Evolutionary conservation across 2,113 vertebrate species (phyloP), one percentile per base, ranked within the genome.

Genomic region (Daubentonia madagascariensis): DNA sequence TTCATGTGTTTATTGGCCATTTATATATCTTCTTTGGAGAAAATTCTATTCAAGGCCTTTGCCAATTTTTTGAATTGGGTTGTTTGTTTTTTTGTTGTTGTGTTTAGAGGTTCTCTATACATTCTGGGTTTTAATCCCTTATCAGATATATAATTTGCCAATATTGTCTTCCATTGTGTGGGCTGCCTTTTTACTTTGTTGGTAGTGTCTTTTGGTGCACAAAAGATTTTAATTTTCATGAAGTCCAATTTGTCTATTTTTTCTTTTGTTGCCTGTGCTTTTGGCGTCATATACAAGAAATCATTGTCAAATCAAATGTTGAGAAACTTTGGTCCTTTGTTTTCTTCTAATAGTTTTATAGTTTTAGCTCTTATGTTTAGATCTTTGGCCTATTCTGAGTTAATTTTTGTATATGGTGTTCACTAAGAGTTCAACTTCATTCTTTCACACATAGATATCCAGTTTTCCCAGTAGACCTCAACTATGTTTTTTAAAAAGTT

Each of bases 331-430:
- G 5, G 16, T 25, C 30, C 37, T 94, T 88, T 91, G 25, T 54
- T 93, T 93, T 54, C 25, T 45, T 84, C 35, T 79, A 54, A 73
- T 23, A 84, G 20, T n/a, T 45, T 75, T 45, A 52, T 75, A 61
- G 8, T 92, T 85, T 91, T 85, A 89, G 8, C 3, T 72, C 18
- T 52, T 59, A n/a, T 61, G 48, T 80, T 80, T 89, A 85, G 32
- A 43, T 63, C 45, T 85, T 92, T 75, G 30, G 52, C 45, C 23
- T 12, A 76, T 94, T 96, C 94, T 84, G 32, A 96, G 65, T 79
- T 85, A 54, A 68, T 68, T 85, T 91, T 96, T 89, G 2, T 72
- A 52, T 63, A 89, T 43, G 17, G 45, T 81, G 37, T 92, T 76
- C 86, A 43, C 25, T 70, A 94, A 28, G 11, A 18, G 8, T 70